These are phyloP conservation scores for Drosophila pallidifrons DNA, from an alignment of 1,140 invertebrate genomes.

Conservation along the genomic window DNA sequence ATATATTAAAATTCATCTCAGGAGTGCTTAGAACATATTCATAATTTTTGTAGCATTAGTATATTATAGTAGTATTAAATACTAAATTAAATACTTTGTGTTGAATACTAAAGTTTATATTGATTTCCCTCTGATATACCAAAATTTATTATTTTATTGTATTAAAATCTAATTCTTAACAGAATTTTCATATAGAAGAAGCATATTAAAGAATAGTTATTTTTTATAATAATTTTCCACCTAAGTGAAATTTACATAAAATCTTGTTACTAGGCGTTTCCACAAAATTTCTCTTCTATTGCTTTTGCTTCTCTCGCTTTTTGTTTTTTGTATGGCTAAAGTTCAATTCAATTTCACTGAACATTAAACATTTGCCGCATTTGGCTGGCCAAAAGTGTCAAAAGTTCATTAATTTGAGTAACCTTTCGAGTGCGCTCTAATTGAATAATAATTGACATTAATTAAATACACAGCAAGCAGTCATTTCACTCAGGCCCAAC, in stretches of 20 bases:
- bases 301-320: background rate
- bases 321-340: background rate
- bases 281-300: background rate
- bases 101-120: too few species aligned
- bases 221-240: too few species aligned
- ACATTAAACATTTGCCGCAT: slow-evolving; percentile 42
- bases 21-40: too few species aligned
- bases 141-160: too few species aligned
- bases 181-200: too few species aligned
- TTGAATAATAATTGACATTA: slow-evolving; percentile 82
- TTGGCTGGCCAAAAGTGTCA: slow-evolving; percentile 32
- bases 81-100: too few species aligned
- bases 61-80: too few species aligned
- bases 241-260: background rate
- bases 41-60: too few species aligned
- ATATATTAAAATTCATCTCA: too few species aligned
- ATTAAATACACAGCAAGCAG: slow-evolving; percentile 49
- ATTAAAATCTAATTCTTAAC: too few species aligned
- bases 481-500: slow-evolving; percentile 1
- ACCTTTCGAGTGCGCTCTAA: slow-evolving; percentile 69
- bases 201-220: too few species aligned
- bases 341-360: slow-evolving; percentile 37
- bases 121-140: too few species aligned
- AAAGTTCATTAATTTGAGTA: slow-evolving; percentile 62
- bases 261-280: background rate